Conservation (phyloP, 2,113 vertebrate genomes). For the Lampris megalopsis region DNA sequence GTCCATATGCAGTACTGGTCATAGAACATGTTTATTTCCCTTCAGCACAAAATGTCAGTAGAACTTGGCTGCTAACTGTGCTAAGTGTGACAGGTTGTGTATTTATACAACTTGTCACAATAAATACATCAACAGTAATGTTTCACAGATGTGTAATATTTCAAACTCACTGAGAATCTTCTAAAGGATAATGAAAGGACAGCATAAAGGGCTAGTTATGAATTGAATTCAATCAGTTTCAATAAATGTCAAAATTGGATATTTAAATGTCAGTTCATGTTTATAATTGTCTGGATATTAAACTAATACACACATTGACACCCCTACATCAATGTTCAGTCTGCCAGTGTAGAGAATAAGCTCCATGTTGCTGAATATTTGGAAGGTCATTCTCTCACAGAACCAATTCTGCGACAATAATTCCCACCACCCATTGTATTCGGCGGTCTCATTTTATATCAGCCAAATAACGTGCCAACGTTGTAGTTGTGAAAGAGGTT, state of each 20-base stretch:
- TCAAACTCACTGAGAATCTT: slow-evolving; percentile 9
- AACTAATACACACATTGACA: slow-evolving; percentile 22
- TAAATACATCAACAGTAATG: background rate
- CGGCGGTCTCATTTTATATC: slow-evolving; percentile 45
- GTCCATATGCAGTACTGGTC: background rate
- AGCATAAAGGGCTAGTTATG: background rate
- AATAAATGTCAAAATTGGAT: slow-evolving; percentile 40
- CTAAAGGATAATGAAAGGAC: background rate
- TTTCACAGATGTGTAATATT: background rate
- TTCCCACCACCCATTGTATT: slow-evolving; percentile 48
- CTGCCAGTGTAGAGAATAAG: slow-evolving; percentile 22
- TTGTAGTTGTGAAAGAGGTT: slow-evolving; percentile 37
- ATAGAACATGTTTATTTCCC: background rate
- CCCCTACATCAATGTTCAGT: slow-evolving; percentile 37
- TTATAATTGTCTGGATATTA: slow-evolving; percentile 38
- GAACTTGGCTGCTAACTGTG: background rate
- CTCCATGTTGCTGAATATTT: slow-evolving; percentile 45
- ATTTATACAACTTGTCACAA: background rate
- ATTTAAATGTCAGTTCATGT: slow-evolving; percentile 10
- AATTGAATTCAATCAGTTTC: slow-evolving; percentile 8
- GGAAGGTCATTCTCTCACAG: slow-evolving; percentile 56
- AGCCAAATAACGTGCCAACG: slow-evolving; percentile 17
- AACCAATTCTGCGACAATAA: slow-evolving; percentile 46
- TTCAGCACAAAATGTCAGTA: background rate
- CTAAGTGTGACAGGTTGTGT: too few relatives aligned